Evolutionary conservation across 2,113 vertebrate genomes (phyloP).

Genomic region (Sylvilagus bachmani): DNA sequence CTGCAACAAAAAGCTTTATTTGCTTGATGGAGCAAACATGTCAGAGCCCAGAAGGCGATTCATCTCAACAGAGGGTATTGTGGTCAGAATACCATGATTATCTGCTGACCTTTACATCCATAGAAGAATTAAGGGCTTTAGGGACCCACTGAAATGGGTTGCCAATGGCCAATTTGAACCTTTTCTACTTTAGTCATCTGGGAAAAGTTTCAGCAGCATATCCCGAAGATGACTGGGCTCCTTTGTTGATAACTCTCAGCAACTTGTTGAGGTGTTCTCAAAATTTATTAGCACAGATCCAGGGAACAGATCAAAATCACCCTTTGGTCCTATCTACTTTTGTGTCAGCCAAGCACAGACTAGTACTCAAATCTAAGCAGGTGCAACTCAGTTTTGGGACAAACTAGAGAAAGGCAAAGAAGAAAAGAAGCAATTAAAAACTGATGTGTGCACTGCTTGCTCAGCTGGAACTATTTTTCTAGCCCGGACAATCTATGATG

Average conservation of each 20-base stretch:
- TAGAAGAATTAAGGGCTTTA: not conserved
- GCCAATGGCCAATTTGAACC: not conserved
- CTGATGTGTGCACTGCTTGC: not conserved
- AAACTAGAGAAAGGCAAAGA: not conserved
- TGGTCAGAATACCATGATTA: not conserved
- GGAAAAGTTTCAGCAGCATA: not conserved
- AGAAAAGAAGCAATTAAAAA: constrained; percentile 12
- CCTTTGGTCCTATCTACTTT: not conserved
- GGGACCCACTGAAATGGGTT: not conserved
- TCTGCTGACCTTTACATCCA: not conserved
- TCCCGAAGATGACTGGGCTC: not conserved
- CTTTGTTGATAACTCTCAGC: not conserved
- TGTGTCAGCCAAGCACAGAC: not conserved
- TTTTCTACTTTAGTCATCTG: not conserved
- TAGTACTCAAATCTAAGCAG: constrained; percentile 3
- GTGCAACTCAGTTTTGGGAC: not conserved
- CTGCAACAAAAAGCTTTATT: not conserved
- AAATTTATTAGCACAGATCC: not conserved
- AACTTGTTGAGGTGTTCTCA: not conserved
- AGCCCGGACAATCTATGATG: not conserved
- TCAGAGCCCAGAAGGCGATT: not conserved
- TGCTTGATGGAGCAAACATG: not conserved
- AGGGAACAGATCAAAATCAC: constrained; percentile 19
- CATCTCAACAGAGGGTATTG: not conserved
- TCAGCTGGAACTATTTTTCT: not conserved